Percentiles rank a stretch among this genome's conserved stretches.
Conservation (phyloP, 2,113 vertebrate genomes). For the Anser cygnoides region DNA sequence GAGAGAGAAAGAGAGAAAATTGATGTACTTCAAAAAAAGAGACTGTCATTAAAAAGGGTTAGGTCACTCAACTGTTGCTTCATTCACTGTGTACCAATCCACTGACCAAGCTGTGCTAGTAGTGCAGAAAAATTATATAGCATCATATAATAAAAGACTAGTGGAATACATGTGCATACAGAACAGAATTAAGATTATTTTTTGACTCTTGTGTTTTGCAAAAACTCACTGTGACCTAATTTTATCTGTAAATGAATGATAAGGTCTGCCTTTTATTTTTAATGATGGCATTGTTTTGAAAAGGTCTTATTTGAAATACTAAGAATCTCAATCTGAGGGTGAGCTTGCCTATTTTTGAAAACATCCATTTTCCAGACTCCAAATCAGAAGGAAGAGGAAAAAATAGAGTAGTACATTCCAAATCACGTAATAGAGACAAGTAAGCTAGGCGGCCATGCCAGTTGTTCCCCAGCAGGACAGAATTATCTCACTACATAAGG, state of each 20-base stretch:
- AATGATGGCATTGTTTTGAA: not conserved
- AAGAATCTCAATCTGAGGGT: not conserved
- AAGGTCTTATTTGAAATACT: not conserved
- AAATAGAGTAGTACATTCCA: not conserved
- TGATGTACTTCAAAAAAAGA: not conserved
- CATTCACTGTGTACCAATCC: not conserved
- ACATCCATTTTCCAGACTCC: not conserved
- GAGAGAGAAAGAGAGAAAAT: not conserved
- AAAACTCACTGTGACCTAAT: not conserved
- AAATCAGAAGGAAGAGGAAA: not conserved
- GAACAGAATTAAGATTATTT: not conserved
- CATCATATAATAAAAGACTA: not conserved
- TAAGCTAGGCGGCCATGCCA: not conserved
- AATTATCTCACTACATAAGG: not conserved
- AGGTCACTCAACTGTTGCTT: not conserved
- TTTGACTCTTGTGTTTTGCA: not conserved
- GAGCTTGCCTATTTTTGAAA: not conserved
- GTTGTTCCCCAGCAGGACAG: not conserved
- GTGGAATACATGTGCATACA: not conserved
- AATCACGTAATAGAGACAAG: not conserved
- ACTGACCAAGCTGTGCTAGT: not conserved
- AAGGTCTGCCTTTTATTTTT: not conserved
- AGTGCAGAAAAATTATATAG: not conserved
- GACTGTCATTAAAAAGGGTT: not conserved
- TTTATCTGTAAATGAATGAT: not conserved